Percentiles rank a stretch among this genome's conserved stretches.
These are phyloP conservation scores for Adelphocoris suturalis DNA, from an alignment of 2,888 invertebrate genomes.

Conservation along the genomic window DNA sequence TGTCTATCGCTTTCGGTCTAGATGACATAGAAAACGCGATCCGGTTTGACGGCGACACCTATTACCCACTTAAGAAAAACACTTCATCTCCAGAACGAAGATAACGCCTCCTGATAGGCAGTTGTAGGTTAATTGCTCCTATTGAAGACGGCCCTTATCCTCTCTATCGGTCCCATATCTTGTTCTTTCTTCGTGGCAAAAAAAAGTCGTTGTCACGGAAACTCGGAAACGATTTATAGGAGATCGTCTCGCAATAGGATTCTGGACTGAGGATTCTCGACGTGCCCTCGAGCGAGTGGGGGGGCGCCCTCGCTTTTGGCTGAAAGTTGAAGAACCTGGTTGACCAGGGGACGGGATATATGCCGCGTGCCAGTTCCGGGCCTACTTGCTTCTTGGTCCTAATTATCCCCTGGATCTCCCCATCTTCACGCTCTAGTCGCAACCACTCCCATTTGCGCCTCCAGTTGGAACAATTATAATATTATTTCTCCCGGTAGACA, in stretches of 20 bases:
- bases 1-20: not conserved
- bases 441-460: not conserved
- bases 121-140: constrained; percentile 30
- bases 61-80: constrained; percentile 32
- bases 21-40: constrained; percentile 23
- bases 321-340: constrained; percentile 27
- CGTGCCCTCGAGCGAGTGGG: not conserved
- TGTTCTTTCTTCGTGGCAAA: not conserved
- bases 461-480: constrained; percentile 24
- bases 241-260: not conserved
- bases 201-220: constrained; percentile 32
- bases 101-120: constrained; percentile 19
- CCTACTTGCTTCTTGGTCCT: constrained; percentile 42
- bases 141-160: not conserved
- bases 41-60: not conserved
- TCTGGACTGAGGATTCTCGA: not conserved
- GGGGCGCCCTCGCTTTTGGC: not conserved
- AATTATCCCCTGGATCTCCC: not conserved
- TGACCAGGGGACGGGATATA: constrained; percentile 27
- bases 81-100: not conserved
- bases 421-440: constrained; percentile 27
- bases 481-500: not conserved
- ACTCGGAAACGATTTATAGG: not conserved
- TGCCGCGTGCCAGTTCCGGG: constrained; percentile 19
- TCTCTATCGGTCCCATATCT: not conserved